These are phyloP conservation scores for Catocala nupta DNA, from an alignment of 2,888 invertebrate genomes.

Conservation along the genomic window DNA sequence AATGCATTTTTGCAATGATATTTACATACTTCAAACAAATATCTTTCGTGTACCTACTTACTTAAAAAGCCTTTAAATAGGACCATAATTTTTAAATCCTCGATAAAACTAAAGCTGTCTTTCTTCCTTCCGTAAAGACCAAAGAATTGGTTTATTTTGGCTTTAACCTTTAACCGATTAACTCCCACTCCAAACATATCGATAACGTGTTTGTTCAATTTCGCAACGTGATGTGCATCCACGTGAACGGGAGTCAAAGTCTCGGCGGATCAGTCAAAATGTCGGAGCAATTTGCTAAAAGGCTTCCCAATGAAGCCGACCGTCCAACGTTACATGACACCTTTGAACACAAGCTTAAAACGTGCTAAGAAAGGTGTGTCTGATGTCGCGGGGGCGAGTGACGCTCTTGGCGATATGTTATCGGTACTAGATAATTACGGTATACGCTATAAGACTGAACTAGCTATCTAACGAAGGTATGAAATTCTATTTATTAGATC, in stretches of 20 bases:
- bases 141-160: too few species aligned
- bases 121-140: too few species aligned
- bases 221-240: conserved; percentile 46
- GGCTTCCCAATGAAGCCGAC: conserved; percentile 63
- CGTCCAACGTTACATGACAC: conserved; percentile 65
- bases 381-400: conserved; percentile 47
- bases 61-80: too few species aligned
- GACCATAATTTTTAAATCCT: too few species aligned
- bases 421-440: neutral
- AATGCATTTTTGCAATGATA: too few species aligned
- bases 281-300: conserved; percentile 77
- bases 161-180: too few species aligned
- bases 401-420: conserved; percentile 14
- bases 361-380: conserved; percentile 61
- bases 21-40: too few species aligned
- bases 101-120: too few species aligned
- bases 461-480: too few species aligned
- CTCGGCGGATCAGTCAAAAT: conserved; percentile 54
- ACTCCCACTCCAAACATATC: conserved; percentile 29
- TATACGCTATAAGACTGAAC: too few species aligned
- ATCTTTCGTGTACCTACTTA: too few species aligned
- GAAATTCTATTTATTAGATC: too few species aligned
- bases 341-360: conserved; percentile 50
- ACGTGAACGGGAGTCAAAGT: conserved; percentile 40
- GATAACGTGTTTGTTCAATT: conserved; percentile 48